Conservation (phyloP, 2,888 invertebrate genomes). For the Meiosimyza decipiens region DNA sequence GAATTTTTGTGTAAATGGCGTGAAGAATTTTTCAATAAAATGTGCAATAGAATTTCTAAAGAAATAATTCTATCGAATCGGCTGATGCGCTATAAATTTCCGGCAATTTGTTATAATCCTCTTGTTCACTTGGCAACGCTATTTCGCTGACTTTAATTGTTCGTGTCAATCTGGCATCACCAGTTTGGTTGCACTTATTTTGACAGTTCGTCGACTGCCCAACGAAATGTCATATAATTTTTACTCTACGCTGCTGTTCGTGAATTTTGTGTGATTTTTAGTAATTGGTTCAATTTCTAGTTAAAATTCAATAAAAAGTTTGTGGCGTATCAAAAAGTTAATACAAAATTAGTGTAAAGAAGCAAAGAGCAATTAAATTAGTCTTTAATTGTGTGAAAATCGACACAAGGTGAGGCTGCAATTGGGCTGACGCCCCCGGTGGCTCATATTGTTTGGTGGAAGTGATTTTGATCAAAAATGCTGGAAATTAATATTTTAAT, state of each 20-base stretch:
- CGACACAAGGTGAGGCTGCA: no score
- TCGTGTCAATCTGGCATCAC: conserved; percentile 14
- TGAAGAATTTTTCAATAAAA: background rate
- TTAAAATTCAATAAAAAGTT: background rate
- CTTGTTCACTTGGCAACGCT: background rate
- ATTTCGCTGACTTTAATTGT: background rate
- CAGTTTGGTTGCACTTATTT: background rate
- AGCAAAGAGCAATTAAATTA: background rate
- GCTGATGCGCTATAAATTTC: background rate
- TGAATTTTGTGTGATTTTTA: background rate
- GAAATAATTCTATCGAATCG: background rate
- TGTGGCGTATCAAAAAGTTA: background rate
- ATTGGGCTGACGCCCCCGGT: conserved; percentile 24
- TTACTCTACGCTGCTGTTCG: background rate
- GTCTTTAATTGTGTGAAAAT: background rate
- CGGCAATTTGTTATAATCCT: background rate
- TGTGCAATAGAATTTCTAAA: background rate
- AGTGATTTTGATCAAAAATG: no score
- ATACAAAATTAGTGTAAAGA: background rate
- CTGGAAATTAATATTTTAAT: no score
- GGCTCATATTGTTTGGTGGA: background rate
- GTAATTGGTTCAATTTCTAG: background rate
- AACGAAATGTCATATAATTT: conserved; percentile 15
- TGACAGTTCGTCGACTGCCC: conserved; percentile 24
- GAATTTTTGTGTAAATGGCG: no score